Conservation (phyloP, 2,113 vertebrate species). For the Lophotis ruficrista region DNA sequence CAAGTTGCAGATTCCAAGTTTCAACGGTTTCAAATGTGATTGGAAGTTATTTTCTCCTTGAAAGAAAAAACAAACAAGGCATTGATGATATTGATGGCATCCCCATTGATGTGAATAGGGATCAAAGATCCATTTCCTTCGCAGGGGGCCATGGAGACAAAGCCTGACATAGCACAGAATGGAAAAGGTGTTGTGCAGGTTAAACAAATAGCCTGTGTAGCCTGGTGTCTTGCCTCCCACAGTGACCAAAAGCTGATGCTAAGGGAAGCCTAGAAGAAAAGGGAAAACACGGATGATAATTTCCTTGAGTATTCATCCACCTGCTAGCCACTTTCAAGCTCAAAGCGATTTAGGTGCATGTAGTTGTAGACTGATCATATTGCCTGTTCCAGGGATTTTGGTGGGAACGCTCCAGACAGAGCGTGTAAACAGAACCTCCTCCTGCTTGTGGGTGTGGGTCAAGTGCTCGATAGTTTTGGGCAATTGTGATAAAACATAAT, state of each 20-base stretch:
- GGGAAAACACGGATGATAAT: not conserved
- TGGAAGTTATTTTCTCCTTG: not conserved
- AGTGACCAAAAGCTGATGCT: not conserved
- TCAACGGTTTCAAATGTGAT: not conserved
- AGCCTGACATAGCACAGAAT: not conserved
- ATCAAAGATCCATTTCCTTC: constrained; percentile 8
- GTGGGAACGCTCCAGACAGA: not conserved
- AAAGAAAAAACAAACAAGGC: not conserved
- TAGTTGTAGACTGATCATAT: not conserved
- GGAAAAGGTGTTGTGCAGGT: not conserved
- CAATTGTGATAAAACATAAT: not conserved
- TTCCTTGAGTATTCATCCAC: not conserved
- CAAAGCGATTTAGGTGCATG: not conserved
- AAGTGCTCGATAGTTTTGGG: not conserved
- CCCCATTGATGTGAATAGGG: not conserved
- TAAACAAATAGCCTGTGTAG: not conserved
- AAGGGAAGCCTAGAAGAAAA: not conserved
- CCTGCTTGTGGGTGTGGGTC: not conserved
- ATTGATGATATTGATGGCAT: not conserved
- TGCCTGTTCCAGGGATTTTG: not conserved
- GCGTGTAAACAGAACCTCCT: not conserved
- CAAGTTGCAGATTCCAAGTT: not conserved
- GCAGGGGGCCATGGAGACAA: not conserved
- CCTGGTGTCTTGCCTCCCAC: not conserved
- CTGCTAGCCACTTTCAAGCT: not conserved